Percentiles rank a stretch among this genome's conserved stretches.
Conservation (phyloP, 2,113 vertebrate species). For the Zosterops borbonicus region DNA sequence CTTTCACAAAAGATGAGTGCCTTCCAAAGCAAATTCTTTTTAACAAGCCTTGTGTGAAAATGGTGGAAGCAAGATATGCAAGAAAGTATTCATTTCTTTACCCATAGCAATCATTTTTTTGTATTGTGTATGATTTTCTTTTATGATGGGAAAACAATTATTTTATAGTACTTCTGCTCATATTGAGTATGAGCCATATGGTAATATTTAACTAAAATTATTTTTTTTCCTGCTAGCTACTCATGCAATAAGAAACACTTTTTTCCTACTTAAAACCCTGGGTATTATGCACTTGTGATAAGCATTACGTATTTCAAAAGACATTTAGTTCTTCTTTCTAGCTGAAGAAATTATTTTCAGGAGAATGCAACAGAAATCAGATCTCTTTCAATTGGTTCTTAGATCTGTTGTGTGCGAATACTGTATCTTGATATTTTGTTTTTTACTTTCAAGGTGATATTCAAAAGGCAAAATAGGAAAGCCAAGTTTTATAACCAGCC, state of each 20-base stretch:
- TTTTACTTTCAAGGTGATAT: background rate
- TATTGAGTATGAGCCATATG: background rate
- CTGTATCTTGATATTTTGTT: background rate
- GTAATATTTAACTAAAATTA: background rate
- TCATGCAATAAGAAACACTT: background rate
- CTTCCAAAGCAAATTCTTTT: background rate
- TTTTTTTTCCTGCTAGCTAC: background rate
- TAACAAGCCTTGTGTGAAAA: background rate
- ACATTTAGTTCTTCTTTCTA: background rate
- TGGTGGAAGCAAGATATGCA: background rate
- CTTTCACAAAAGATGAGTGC: background rate
- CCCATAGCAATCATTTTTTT: fast-evolving
- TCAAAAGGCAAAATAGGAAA: background rate
- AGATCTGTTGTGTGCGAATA: background rate
- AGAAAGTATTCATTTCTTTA: background rate
- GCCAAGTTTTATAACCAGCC: background rate
- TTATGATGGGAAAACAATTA: background rate
- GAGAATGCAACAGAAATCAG: background rate
- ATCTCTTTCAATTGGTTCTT: background rate
- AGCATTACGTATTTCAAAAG: background rate
- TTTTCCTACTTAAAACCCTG: background rate
- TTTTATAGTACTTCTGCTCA: background rate
- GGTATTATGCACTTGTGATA: background rate
- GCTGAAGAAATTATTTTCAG: background rate
- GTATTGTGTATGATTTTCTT: background rate